phyloP scores from a whole-genome alignment of 1,140 invertebrate species.

The Camponotus floridanus region DNA sequence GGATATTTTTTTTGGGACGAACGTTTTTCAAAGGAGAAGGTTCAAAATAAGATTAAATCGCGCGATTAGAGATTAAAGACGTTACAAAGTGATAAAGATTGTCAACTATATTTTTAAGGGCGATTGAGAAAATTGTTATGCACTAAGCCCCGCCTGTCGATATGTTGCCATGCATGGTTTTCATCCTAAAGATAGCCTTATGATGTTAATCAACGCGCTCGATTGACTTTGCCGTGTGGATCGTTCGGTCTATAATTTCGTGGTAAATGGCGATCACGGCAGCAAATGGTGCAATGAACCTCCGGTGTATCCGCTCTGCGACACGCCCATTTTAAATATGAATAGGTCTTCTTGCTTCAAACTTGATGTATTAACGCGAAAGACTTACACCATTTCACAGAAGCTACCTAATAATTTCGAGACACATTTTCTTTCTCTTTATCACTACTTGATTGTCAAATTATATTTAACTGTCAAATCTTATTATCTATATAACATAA shows the following conservation, averaged over 20 bases:
- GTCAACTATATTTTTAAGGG: constrained; percentile 21
- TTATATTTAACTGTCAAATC: not conserved
- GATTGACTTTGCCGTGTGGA: constrained; percentile 43
- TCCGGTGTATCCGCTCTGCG: constrained; percentile 2
- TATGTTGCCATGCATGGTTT: constrained; percentile 16
- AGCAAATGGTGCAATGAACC: constrained; percentile 62
- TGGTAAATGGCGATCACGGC: constrained; percentile 66
- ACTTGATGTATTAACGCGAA: not conserved
- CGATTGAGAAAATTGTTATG: constrained; percentile 32
- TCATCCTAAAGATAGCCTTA: constrained; percentile 47
- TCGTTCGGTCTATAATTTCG: constrained; percentile 72
- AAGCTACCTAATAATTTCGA: not conserved
- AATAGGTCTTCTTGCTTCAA: constrained; percentile 28
- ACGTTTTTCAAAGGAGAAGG: not conserved
- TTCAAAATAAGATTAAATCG: constrained; percentile 3
- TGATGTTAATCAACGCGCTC: constrained; percentile 68
- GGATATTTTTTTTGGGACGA: not conserved
- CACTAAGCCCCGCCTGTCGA: constrained; percentile 1
- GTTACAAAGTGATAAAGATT: constrained; percentile 2
- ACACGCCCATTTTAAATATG: constrained; percentile 67
- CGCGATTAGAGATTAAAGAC: not conserved
- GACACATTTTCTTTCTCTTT: not conserved
- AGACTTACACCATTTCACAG: not conserved
- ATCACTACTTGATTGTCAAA: not conserved
- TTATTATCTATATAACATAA: too few relatives aligned